Conservation (phyloP, 2,113 vertebrate species). For the Sigmodon hispidus region DNA sequence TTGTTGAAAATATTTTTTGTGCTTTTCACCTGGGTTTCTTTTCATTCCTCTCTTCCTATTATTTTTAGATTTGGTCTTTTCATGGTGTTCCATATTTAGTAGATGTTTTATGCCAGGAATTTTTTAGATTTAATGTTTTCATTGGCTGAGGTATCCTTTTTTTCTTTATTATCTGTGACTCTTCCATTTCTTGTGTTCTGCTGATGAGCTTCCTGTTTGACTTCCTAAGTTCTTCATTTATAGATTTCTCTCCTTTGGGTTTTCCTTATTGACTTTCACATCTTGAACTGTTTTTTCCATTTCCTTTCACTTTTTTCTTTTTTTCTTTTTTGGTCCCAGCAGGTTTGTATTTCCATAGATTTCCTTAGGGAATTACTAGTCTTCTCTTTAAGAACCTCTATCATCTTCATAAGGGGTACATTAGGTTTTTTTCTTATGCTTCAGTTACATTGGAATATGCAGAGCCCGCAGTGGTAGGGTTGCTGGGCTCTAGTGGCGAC, state of each 20-base stretch:
- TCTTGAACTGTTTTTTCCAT: background rate
- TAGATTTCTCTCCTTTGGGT: background rate
- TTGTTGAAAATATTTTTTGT: background rate
- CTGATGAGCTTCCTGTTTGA: background rate
- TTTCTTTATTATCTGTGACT: background rate
- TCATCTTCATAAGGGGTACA: background rate
- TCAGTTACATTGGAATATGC: background rate
- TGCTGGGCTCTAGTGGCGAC: background rate
- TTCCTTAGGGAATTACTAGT: background rate
- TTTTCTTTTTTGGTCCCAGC: background rate
- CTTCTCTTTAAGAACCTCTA: background rate
- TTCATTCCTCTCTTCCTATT: background rate
- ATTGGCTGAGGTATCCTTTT: background rate
- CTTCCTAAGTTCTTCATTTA: background rate
- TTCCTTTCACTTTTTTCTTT: background rate
- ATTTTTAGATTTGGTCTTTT: background rate
- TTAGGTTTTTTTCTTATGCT: background rate
- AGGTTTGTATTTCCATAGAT: background rate
- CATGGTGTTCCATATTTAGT: background rate
- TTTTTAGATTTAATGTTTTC: background rate
- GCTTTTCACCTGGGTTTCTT: background rate
- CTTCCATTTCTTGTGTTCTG: background rate
- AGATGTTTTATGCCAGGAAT: background rate
- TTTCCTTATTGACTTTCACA: background rate
- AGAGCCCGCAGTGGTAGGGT: background rate